Conservation (phyloP, 37 sponge, comb jelly and placozoan genomes). For the Mnemiopsis leidyi region DNA sequence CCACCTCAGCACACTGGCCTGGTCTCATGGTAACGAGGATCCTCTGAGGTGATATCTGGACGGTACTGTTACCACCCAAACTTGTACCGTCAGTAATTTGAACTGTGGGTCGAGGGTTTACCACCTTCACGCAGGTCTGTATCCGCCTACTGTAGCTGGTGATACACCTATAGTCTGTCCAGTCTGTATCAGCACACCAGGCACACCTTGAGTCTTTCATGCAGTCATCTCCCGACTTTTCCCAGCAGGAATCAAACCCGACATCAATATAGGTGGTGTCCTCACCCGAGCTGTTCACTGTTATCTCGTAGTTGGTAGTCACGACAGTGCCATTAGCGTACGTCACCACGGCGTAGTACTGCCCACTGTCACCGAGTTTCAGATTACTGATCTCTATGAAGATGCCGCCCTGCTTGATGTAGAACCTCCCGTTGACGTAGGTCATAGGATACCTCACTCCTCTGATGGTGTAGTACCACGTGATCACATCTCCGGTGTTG, state of each 20-base stretch:
- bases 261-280: neutral
- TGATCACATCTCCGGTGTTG: neutral
- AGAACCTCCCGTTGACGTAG: neutral
- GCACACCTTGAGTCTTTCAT: neutral
- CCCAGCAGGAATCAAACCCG: constrained; percentile 3
- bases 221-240: neutral
- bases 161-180: neutral
- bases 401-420: neutral
- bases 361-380: neutral
- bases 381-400: constrained; percentile 1
- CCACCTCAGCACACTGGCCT: neutral
- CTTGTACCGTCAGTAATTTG: neutral
- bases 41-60: neutral
- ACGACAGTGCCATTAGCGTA: neutral
- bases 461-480: neutral
- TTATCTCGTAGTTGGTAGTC: neutral
- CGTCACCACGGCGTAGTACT: constrained; percentile 25
- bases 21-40: neutral
- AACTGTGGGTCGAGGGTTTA: neutral
- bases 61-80: neutral
- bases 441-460: constrained; percentile 17
- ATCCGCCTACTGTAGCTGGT: neutral
- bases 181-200: constrained; percentile 3
- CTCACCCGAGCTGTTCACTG: neutral
- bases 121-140: neutral